phyloP scores from a whole-genome alignment of 2,888 invertebrate species.

The Gisinianus flammeolus region DNA sequence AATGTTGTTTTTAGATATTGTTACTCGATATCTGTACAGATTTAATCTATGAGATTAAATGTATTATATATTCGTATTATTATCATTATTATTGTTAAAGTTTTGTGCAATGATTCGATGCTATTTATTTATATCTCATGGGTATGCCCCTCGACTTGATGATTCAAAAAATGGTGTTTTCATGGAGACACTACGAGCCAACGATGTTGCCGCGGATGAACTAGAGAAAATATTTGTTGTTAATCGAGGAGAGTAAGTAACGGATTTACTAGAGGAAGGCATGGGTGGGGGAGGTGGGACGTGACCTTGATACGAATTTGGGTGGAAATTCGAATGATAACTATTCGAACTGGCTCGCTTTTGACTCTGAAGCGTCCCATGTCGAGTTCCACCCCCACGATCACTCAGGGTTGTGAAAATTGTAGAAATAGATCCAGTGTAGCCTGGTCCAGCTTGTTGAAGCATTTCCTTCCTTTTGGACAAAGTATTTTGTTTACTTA shows the following conservation, averaged over 20 bases:
- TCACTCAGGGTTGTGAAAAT: constrained; percentile 60
- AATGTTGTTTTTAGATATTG: too few species aligned
- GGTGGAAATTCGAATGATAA: constrained; percentile 43
- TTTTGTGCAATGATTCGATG: too few species aligned
- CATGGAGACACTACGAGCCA: constrained; percentile 58
- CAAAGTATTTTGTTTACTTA: constrained; percentile 59
- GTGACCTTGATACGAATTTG: constrained; percentile 29
- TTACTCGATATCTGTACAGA: too few species aligned
- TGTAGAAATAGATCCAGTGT: constrained; percentile 59
- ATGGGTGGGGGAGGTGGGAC: constrained; percentile 47
- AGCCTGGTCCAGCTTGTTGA: constrained; percentile 57
- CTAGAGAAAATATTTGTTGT: constrained; percentile 59
- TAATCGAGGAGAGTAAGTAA: constrained; percentile 58
- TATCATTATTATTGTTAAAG: neutral
- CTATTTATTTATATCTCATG: constrained; percentile 46
- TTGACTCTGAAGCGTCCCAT: constrained; percentile 56
- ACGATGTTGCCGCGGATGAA: constrained; percentile 56
- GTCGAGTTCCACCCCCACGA: constrained; percentile 55
- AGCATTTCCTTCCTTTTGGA: constrained; percentile 59
- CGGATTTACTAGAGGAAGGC: constrained; percentile 52
- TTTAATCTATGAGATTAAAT: too few species aligned
- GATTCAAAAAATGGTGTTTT: constrained; percentile 58
- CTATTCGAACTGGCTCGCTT: constrained; percentile 49
- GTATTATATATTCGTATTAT: neutral
- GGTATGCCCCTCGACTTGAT: constrained; percentile 55